A percentile compares a stretch with the other conserved stretches of the same genome.
Evolutionary conservation across 2,797 vertebrate genomes (phyloP).

Genomic region (Acrocephalus scirpaceus): DNA sequence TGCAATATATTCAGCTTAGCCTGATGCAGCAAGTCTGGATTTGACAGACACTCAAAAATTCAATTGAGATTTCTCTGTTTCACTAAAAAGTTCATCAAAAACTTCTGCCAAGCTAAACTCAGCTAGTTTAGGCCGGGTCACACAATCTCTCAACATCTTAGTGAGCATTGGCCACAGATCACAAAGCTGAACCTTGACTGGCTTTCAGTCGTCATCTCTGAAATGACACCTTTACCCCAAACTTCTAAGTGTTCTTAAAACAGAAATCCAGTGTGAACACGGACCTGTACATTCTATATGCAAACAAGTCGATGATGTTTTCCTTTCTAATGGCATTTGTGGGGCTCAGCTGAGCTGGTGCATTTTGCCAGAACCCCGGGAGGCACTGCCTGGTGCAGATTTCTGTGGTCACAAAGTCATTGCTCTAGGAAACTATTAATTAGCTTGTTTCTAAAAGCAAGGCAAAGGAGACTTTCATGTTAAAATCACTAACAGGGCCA

Average conservation of each 20-base stretch:
- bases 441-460: background rate
- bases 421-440: conserved; percentile 18
- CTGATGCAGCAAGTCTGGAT: background rate
- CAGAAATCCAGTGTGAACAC: background rate
- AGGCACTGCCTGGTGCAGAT: background rate
- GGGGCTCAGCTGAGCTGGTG: background rate
- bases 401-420: background rate
- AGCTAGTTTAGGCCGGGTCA: background rate
- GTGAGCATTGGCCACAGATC: background rate
- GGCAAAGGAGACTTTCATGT: background rate
- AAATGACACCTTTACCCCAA: background rate
- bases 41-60: background rate
- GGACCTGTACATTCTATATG: background rate
- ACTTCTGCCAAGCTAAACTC: background rate
- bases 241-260: background rate
- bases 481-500: background rate
- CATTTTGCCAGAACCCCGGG: background rate
- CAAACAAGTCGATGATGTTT: fast-evolving
- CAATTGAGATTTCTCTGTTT: background rate
- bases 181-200: background rate
- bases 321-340: fast-evolving
- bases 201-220: background rate
- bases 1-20: background rate
- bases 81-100: background rate
- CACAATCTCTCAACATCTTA: background rate